Evolutionary conservation across 2,797 vertebrate genomes (phyloP), one percentile per base, ranked within the genome.

Genomic region (Cercopithecus neglectus): DNA sequence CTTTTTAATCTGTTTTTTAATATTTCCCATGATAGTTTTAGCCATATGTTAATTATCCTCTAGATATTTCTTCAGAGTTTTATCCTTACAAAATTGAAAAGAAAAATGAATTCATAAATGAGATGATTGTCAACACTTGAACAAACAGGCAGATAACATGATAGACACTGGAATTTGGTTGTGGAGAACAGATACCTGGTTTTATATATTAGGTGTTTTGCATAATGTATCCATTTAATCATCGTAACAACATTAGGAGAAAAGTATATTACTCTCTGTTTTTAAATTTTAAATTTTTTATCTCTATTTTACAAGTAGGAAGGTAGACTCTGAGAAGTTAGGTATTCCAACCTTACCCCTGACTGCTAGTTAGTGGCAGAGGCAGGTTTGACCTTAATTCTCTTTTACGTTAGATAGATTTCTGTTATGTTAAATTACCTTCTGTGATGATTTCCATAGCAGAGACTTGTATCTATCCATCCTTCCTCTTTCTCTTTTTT

Each of bases 31-130:
- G 95, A 89, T 53, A 91, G 57, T 90, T 95, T 96, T 93, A 94
- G 50, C 74, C 86, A 87, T 92, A 94, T 93, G 75, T 96, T 98
- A 97, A 98, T 98, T 98, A 97, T 57, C 78, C 87, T 96, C 75
- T 94, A 90, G 91, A 89, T 96, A 89, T 70, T 96, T 98, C 79
- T 96, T 98, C 7, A 91, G 91, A 41, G 46, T 85, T 95, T 93
- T 93, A 82, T 92, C 28, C 36, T 97, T 89, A 33, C 14, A 90
- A 92, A 97, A 81, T 87, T 89, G 57, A 93, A 97, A 92, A 78
- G 64, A 93, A 44, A 30, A 86, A 53, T 59, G 14, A 91, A 74
- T 92, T 19, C 53, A 89, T 91, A 85, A 94, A 87, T 70, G 36
- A 85, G 48, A 87, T 46, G 33, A 70, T 28, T 91, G n/a, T 44